Evolutionary conservation across 2,113 vertebrate genomes (phyloP), one percentile per base, ranked within the genome.

Genomic region (Chaetodon auriga): DNA sequence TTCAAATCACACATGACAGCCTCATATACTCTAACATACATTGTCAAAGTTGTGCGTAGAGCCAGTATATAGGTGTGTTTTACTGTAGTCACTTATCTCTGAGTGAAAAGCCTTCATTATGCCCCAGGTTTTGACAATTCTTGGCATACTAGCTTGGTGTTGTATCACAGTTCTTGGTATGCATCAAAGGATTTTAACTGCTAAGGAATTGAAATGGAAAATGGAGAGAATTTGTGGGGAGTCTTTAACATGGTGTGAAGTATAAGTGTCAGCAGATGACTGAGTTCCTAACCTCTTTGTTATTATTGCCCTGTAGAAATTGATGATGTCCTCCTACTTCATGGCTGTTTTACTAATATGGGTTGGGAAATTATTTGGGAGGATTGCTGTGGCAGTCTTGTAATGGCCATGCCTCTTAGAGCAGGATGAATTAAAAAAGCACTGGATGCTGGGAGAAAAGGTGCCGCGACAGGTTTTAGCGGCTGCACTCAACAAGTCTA

Each of bases 331-430:
- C 78, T 64, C 80, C 75, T 74, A 62, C 87, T 91, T 90, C 92
- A 93, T 91, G 89, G 87, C 86, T 89, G 61, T 92, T 93, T 90
- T 77, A 80, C 89, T 93, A 90, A 93, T 93, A 87, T 84, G 13
- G 49, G 25, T 70, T 63, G 43, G 75, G 78, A 89, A 90, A 92
- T 92, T 82, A 89, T 91, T 89, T 87, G n/a, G 72, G 73, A 84
- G 55, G 45, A 84, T 87, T 88, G 84, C 78, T 74, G 77, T 75
- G 78, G 68, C 76, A 76, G 80, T 82, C 80, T 80, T 87, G 63
- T 90, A 87, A 90, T 80, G 83, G 82, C 78, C 82, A 86, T 83
- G 90, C 82, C 87, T 86, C 71, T 86, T 82, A 80, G 76, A 83
- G 83, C 38, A 78, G 84, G 68, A 89, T 88, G 75, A 89, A 87